These are phyloP conservation scores for Bombus vancouverensis DNA, from an alignment of 1,140 invertebrate species.

Conservation along the genomic window DNA sequence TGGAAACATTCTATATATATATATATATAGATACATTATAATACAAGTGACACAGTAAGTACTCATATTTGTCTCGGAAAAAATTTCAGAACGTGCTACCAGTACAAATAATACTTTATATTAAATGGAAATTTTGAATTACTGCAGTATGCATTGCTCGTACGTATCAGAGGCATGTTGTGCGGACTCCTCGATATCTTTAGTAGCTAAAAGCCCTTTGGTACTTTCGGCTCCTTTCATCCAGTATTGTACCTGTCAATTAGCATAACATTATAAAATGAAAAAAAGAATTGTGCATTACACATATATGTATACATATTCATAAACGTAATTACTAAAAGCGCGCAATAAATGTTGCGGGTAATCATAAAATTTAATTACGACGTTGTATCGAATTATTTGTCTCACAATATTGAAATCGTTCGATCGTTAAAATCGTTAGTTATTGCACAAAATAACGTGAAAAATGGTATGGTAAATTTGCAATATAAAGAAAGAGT, in stretches of 20 bases:
- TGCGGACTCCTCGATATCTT: constrained; percentile 69
- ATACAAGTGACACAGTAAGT: not conserved
- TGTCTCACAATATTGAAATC: not conserved
- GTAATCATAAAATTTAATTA: constrained; percentile 6
- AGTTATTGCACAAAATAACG: not conserved
- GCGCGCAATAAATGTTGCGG: too few species aligned
- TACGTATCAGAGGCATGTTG: constrained; percentile 59
- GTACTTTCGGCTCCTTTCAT: constrained; percentile 84
- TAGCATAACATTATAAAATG: constrained; percentile 12
- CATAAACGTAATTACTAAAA: not conserved
- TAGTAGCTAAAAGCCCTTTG: constrained; percentile 82
- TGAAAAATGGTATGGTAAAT: not conserved
- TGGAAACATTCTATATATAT: constrained; percentile 15
- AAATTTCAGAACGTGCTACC: not conserved
- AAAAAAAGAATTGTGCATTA: not conserved
- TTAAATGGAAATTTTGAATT: constrained; percentile 24
- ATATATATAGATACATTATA: constrained; percentile 2
- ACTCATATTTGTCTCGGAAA: not conserved
- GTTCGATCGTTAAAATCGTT: not conserved
- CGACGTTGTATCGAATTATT: not conserved
- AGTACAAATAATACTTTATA: constrained; percentile 8
- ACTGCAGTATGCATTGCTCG: constrained; percentile 77
- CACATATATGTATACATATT: not conserved
- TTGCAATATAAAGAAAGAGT: not conserved
- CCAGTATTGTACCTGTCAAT: constrained; percentile 82